Evolutionary conservation across 2,113 vertebrate genomes (phyloP).

Genomic region (Lampris megalopsis): DNA sequence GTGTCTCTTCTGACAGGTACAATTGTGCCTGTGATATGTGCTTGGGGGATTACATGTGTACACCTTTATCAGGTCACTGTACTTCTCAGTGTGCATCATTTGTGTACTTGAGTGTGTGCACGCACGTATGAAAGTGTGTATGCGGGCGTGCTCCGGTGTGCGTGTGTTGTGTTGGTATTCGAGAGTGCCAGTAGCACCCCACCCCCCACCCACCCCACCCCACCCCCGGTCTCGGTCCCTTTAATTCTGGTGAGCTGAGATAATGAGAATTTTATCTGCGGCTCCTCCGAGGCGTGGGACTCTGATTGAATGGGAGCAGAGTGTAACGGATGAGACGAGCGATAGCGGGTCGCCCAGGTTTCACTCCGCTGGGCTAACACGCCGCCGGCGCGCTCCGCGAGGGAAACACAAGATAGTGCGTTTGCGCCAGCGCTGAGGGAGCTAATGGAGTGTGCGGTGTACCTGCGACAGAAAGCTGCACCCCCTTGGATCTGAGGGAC

Average conservation of each 20-base stretch:
- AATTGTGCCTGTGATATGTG: slow-evolving; percentile 10
- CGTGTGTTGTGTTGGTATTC: not conserved
- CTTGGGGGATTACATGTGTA: not conserved
- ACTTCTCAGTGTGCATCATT: slow-evolving; percentile 30
- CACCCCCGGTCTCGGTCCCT: slow-evolving; percentile 58
- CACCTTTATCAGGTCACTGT: slow-evolving; percentile 40
- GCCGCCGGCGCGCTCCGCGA: slow-evolving; percentile 36
- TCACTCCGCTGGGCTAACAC: slow-evolving; percentile 53
- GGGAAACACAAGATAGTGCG: slow-evolving; percentile 52
- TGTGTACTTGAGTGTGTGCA: slow-evolving; percentile 15
- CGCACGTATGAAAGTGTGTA: slow-evolving; percentile 26
- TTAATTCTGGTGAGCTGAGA: slow-evolving; percentile 79
- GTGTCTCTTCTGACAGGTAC: no score
- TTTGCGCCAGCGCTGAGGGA: slow-evolving; percentile 48
- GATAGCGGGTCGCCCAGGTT: slow-evolving; percentile 73
- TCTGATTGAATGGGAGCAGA: slow-evolving; percentile 84
- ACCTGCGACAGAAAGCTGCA: slow-evolving; percentile 63
- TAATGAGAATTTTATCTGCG: slow-evolving; percentile 85
- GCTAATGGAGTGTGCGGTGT: slow-evolving; percentile 66
- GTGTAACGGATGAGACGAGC: slow-evolving; percentile 81
- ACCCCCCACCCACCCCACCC: no score
- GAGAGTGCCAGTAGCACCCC: not conserved
- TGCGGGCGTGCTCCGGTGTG: slow-evolving; percentile 16
- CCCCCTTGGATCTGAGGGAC: slow-evolving; percentile 66
- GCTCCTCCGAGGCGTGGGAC: slow-evolving; percentile 70